phyloP scores from a whole-genome alignment of 2,113 vertebrate species.

The Eurystomus gularis region DNA sequence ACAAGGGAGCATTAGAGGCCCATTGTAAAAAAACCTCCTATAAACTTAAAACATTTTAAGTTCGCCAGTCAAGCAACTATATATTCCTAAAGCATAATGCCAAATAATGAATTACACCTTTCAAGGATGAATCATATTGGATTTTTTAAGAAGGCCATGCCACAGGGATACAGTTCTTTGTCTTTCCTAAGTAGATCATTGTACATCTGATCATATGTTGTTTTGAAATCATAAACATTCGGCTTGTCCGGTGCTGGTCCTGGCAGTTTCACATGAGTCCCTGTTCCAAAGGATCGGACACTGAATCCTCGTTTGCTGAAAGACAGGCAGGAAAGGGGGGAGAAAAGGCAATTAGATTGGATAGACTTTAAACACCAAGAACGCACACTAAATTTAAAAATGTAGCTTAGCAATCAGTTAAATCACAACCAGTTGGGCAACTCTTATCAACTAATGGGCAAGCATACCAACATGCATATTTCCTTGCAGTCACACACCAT shows the following conservation, averaged over 20 bases:
- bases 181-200: constrained; percentile 99
- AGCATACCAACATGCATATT: rapidly evolving
- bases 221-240: constrained; percentile 99
- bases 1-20: constrained; percentile 10
- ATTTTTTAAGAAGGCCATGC: constrained; percentile 65
- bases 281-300: constrained; percentile 95
- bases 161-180: constrained; percentile 99
- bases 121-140: constrained; percentile 48
- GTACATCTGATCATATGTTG: constrained; percentile 99
- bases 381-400: neutral
- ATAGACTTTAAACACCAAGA: neutral
- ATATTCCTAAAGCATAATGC: constrained; percentile 24
- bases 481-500: neutral
- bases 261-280: constrained; percentile 95
- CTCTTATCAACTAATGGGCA: neutral
- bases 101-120: constrained; percentile 67
- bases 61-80: constrained; percentile 1
- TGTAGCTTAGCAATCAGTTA: neutral
- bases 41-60: neutral
- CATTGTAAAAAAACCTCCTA: neutral
- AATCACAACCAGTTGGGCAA: neutral
- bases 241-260: constrained; percentile 98
- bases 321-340: constrained; percentile 30
- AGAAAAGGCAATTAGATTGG: neutral
- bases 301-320: constrained; percentile 97